Evolutionary conservation across 2,888 invertebrate genomes (phyloP), one percentile per base, ranked within the genome.

Genomic region (Protonemura montana): DNA sequence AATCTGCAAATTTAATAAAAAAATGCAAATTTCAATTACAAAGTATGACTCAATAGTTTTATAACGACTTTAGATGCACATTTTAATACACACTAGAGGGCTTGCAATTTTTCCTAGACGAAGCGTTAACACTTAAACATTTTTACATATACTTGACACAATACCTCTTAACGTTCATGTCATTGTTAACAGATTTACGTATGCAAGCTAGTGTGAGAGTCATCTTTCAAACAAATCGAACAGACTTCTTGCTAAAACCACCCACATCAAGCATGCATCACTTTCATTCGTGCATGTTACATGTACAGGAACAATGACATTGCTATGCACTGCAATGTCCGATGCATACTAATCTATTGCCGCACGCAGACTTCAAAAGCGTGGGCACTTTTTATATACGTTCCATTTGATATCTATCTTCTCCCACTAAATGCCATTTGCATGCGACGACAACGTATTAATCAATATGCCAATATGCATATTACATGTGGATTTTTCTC

Each of bases 181-280:
- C 59, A 59, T 59, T 59, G 59, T 59, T 59, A 59, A 59, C 59
- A 59, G 59, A 59, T 59, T 59, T 59, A 59, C 59, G 59, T 59
- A 59, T 59, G 59, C 59, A 59, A 59, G 13, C 5, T 3, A 7
- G 28, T 78, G 78, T 21, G 78, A 5, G 78, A 78, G 78, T 78
- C 27, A 78, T 28, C 28, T 27, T 26, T 78, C 27, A 13, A 26
- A n/a, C 78, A 78, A 78, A 78, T 78, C 78, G 78, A 27, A 78
- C 28, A 28, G 27, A 78, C 28, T 28, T 78, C 78, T 78, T 78
- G 78, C 26, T 78, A 28, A 78, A 78, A 78, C 78, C 78, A 78
- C 78, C 78, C 78, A 78, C 78, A 26, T 78, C 78, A 27, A 21
- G 59, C 59, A 27, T 28, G 78, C 78, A 78, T 78, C 78, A 78